Conservation (phyloP, 2,113 vertebrate species). For the Otis tarda region DNA sequence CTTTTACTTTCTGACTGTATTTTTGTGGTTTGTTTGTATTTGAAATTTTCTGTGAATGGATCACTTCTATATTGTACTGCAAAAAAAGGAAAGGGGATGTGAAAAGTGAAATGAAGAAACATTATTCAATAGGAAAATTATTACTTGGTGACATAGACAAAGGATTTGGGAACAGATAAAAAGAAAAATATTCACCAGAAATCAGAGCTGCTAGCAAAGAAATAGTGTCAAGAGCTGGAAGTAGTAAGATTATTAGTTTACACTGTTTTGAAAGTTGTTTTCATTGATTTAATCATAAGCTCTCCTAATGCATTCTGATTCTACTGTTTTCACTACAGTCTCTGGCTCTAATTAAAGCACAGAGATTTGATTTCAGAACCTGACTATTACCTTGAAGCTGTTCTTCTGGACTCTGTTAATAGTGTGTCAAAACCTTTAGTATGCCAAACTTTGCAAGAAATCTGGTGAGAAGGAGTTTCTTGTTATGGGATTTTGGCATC, state of each 20-base stretch:
- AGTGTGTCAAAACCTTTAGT: conserved; percentile 5
- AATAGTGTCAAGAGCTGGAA: background rate
- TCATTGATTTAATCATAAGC: background rate
- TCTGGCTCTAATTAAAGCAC: conserved; percentile 12
- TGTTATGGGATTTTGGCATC: conserved; percentile 14
- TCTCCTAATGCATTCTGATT: background rate
- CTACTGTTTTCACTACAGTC: background rate
- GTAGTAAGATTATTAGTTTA: background rate
- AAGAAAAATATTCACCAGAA: background rate
- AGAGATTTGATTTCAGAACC: background rate
- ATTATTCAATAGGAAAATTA: background rate
- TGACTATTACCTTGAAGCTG: conserved; percentile 14
- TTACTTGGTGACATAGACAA: background rate
- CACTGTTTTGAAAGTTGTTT: background rate
- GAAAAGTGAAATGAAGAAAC: background rate
- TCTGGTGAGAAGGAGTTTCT: background rate
- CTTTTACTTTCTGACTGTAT: background rate
- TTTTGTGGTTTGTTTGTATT: background rate
- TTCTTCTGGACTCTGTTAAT: conserved; percentile 32
- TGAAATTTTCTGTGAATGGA: background rate
- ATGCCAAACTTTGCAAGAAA: background rate
- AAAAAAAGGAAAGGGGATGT: background rate
- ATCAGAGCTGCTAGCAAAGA: background rate
- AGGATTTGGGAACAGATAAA: background rate
- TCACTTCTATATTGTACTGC: background rate